Conservation (phyloP, 2,113 vertebrate genomes). For the Peromyscus californicus region DNA sequence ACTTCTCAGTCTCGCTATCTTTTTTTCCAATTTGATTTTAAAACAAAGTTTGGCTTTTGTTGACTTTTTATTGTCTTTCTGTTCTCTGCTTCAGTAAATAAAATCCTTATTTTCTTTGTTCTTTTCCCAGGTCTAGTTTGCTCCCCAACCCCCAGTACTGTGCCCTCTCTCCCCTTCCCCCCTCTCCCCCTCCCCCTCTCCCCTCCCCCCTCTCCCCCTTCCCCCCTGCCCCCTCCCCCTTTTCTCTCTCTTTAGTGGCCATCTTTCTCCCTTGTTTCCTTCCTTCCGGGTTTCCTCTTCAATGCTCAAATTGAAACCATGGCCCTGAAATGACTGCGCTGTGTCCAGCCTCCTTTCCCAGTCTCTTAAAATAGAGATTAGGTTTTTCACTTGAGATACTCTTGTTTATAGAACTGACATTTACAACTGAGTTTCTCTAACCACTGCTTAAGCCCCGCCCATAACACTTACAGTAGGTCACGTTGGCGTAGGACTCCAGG, state of each 20-base stretch:
- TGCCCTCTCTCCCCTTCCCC: background rate
- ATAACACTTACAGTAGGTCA: too few relatives aligned
- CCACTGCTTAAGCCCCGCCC: background rate
- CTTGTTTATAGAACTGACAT: background rate
- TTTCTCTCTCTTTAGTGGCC: background rate
- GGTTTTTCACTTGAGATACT: background rate
- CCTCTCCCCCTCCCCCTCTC: background rate
- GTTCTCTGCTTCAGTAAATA: background rate
- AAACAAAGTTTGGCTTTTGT: background rate
- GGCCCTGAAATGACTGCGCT: background rate
- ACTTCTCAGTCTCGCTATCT: background rate
- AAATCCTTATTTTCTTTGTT: background rate
- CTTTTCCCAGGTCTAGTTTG: background rate
- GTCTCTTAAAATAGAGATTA: background rate
- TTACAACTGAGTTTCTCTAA: background rate
- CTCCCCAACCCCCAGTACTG: too few relatives aligned
- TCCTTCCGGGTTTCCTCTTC: background rate
- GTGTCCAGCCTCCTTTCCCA: background rate
- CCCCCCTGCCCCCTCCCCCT: background rate
- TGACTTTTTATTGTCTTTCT: background rate
- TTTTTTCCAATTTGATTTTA: background rate
- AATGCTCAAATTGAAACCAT: background rate
- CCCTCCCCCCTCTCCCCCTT: background rate
- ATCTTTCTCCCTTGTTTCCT: background rate
- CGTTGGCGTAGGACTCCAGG: too few relatives aligned